Evolutionary conservation across 2,797 vertebrate genomes (phyloP).

Genomic region (Clamator glandarius): DNA sequence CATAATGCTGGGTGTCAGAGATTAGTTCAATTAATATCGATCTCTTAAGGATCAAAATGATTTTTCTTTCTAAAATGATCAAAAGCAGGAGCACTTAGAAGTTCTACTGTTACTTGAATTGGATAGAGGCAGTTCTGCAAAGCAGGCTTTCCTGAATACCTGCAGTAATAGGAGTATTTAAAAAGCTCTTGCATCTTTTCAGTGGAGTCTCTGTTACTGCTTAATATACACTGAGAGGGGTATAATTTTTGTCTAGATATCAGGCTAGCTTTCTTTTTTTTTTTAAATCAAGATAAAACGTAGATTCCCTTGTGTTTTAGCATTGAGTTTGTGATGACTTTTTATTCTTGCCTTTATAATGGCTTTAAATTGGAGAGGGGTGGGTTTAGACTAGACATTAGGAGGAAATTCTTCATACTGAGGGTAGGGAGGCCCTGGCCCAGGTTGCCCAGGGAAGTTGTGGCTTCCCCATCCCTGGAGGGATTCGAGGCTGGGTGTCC

Average conservation of each 20-base stretch:
- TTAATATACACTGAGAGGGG: constrained; percentile 26
- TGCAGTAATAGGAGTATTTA: constrained; percentile 38
- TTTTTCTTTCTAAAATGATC: constrained; percentile 13
- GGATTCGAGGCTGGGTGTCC: too few relatives aligned
- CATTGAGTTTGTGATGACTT: background rate
- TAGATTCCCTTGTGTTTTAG: constrained; percentile 35
- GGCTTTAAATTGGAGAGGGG: too few relatives aligned
- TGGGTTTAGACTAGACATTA: too few relatives aligned
- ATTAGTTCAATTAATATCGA: background rate
- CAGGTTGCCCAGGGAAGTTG: too few relatives aligned
- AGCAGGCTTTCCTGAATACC: constrained; percentile 51
- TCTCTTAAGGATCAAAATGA: background rate
- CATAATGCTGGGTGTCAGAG: background rate
- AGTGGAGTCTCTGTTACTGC: constrained; percentile 36
- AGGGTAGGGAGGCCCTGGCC: too few relatives aligned
- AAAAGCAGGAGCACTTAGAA: background rate
- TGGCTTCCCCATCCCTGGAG: too few relatives aligned
- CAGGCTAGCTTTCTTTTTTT: constrained; percentile 31
- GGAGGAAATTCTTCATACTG: too few relatives aligned
- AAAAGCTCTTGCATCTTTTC: constrained; percentile 59
- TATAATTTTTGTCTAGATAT: constrained; percentile 50
- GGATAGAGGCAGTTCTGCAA: constrained; percentile 9
- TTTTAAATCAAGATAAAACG: constrained; percentile 49
- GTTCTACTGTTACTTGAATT: constrained; percentile 23
- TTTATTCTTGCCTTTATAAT: background rate